Evolutionary conservation across 2,888 invertebrate genomes (phyloP).

Genomic region (Cantharis rustica): DNA sequence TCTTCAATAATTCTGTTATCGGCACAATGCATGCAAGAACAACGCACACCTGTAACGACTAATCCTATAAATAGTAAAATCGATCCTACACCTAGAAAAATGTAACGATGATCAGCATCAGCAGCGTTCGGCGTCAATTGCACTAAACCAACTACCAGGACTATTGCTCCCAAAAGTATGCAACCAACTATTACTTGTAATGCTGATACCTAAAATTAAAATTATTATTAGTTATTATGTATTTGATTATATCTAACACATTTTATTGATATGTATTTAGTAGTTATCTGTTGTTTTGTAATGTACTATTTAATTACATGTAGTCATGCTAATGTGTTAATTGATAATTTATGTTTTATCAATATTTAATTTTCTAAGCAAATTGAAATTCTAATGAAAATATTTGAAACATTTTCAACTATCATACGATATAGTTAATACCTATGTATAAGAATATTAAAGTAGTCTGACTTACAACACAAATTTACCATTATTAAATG

Average conservation of each 20-base stretch:
- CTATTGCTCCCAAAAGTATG: slow-evolving; percentile 72
- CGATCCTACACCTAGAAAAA: slow-evolving; percentile 70
- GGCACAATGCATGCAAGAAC: slow-evolving; percentile 68
- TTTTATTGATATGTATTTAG: background rate
- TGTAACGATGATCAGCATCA: slow-evolving; percentile 74
- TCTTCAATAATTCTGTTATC: slow-evolving; percentile 57
- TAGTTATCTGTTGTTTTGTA: no score
- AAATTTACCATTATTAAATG: background rate
- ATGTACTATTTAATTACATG: background rate
- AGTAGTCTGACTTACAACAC: background rate
- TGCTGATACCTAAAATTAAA: slow-evolving; percentile 65
- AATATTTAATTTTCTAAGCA: no score
- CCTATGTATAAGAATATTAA: background rate
- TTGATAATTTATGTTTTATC: background rate
- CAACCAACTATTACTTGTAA: slow-evolving; percentile 77
- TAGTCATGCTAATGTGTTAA: background rate
- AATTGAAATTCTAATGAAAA: no score
- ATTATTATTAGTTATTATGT: no score
- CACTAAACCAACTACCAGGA: slow-evolving; percentile 75
- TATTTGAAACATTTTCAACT: no score
- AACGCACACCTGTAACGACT: slow-evolving; percentile 67
- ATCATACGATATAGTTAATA: no score
- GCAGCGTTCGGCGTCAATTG: slow-evolving; percentile 78
- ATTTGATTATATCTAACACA: background rate
- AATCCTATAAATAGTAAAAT: slow-evolving; percentile 67